Base-by-base conservation (phyloP, 2,113 vertebrate genomes). In the Chitala chitala region DNA sequence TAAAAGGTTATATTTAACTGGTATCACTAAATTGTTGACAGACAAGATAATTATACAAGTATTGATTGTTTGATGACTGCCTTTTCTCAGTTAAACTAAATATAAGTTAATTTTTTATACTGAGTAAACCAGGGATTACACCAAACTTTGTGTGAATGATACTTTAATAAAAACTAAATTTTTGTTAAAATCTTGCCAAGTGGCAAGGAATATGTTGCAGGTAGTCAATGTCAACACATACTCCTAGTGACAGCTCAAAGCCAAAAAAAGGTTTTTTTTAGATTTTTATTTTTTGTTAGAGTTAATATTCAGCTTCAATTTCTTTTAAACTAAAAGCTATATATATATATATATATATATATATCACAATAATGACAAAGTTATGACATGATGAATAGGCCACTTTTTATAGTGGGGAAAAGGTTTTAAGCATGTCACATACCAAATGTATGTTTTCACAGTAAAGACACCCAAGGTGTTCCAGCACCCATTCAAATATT, bases 151-250 rank as follows among this genome's bases (percentile, higher is more conserved):
- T 31, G 58, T 26, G 29, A 36, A 36, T 38, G 59, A 33, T 63
- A 1, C 15, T 15, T 53, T 53, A 63, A 38, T 36, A 63, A 58
- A 63, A 36, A 63, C 31, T 29, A n/a, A n/a, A n/a, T n/a, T n/a
- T n/a, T n/a, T n/a, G n/a, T 63, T 63, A 63, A 63, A 63, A 38
- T 29, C 59, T 38, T n/a, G n/a, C 59, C 31, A 33, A 61, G 38
- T 63, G 59, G 15, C 59, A 63, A 20, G 6, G 59, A 15, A 38
- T 36, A 29, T 63, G 29, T 33, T 15, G 26, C 58, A 63, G 38
- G 38, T 36, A 63, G 38, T 36, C 58, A 15, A 63, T 6, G 12
- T 36, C 29, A 20, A 38, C 15, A 63, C n/a, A 63, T 63, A 36
- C 17, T 36, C 59, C 38, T 20, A 17, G 58, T 61, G 36, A 61